Base-by-base conservation (phyloP, 1,140 invertebrate species). In the Galleria mellonella region DNA sequence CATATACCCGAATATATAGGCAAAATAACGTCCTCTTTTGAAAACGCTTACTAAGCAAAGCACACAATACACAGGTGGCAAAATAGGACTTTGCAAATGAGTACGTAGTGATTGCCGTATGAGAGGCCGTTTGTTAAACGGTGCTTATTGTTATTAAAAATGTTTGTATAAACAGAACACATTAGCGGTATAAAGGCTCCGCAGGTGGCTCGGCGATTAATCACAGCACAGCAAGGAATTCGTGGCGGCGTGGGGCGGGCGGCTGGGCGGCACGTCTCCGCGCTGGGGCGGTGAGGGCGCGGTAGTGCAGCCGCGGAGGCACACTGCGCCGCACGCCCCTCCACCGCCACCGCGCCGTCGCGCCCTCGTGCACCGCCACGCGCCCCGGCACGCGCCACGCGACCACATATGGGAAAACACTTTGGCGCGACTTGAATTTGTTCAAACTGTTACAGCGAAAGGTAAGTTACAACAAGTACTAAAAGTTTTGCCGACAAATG, bases 171-270 rank as follows among this genome's bases (percentile, higher is more conserved):
- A 74, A 69, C 45, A 47, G 65, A 74, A 69, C 61, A 67, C 72
- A 75, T 75, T 72, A 77, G 61, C 59, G 54, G 66, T 63, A 70
- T 72, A 75, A 62, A 78, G 76, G 74, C 71, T 81, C 74, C 71
- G 76, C 76, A 83, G 79, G 79, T 81, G 79, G 76, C 64, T 79
- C 58, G 67, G 56, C 67, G 60, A 81, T 79, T 79, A 83, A 78
- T 83, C 76, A 77, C 70, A 55, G 72, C 69, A 63, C 70, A 72
- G 74, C 62, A 42, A 54, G 55, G 50, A 59, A 62, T 58, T 50
- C 48, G 47, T 50, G 70, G 65, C 67, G 67, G 58, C 60, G 64
- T 55, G 67, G 59, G 28, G 57, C 46, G 43, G 38, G 43, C 23
- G 51, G 36, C 41, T 40, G 46, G 53, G 54, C 62, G 71, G 60